Conservation (phyloP, 92 coral and sea anemone species). For the Palythoa grandiflora region DNA sequence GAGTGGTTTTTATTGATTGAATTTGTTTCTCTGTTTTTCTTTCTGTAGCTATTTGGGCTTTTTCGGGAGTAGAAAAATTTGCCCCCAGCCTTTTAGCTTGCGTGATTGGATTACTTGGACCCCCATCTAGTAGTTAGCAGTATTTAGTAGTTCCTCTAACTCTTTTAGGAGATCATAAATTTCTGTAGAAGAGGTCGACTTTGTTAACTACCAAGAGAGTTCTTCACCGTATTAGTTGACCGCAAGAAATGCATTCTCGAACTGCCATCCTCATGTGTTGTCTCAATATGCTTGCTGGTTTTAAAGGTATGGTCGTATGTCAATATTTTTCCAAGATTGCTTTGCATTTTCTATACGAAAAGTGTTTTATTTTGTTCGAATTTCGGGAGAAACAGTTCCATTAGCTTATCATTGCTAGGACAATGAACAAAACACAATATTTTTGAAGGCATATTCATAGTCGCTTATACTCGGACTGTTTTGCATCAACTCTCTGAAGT, state of each 20-base stretch:
- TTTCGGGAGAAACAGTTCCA: slow-evolving; percentile 70
- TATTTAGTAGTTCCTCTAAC: slow-evolving; percentile 51
- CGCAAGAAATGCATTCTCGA: slow-evolving; percentile 69
- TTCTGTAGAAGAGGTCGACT: slow-evolving; percentile 49
- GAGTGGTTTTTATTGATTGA: too few species aligned
- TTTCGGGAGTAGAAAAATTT: too few species aligned
- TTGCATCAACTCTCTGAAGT: slow-evolving; percentile 31
- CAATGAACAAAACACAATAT: slow-evolving; percentile 51
- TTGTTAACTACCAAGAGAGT: slow-evolving; percentile 55
- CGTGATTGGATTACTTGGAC: too few species aligned
- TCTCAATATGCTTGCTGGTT: slow-evolving; percentile 68
- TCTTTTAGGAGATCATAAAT: slow-evolving; percentile 44
- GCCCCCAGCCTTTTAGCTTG: too few species aligned
- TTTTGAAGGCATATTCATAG: slow-evolving; percentile 35
- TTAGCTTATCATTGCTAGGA: slow-evolving; percentile 69
- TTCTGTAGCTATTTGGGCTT: too few species aligned
- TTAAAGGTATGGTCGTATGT: slow-evolving; percentile 65
- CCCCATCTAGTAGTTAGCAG: too few species aligned
- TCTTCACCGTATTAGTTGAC: slow-evolving; percentile 65
- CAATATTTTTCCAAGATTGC: slow-evolving; percentile 18
- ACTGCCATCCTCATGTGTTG: slow-evolving; percentile 66
- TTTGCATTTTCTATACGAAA: slow-evolving; percentile 36
- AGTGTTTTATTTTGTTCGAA: slow-evolving; percentile 48
- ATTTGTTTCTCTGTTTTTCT: too few species aligned
- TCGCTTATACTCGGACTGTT: slow-evolving; percentile 1